Base-by-base conservation (phyloP, 2,797 vertebrate genomes). In the Smutsia gigantea region DNA sequence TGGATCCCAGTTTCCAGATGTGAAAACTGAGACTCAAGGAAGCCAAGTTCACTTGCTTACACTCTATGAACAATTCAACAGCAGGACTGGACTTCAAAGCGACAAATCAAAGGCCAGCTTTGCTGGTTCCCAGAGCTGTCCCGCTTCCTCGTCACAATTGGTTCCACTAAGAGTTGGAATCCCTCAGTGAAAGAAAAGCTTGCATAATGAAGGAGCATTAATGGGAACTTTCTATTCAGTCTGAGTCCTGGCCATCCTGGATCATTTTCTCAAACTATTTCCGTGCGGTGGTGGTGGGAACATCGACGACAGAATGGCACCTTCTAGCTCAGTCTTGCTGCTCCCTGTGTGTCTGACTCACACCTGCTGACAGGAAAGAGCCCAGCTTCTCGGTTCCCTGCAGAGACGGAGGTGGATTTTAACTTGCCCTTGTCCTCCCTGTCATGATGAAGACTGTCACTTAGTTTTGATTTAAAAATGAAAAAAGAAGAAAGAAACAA, bases 211-310 rank as follows among this genome's bases (percentile, higher is more conserved):
- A 81, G 84, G 71, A 23, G 68, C 72, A 34, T 96, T 93, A 89
- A 14, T 31, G 27, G 90, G 63, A 85, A 78, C 88, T 69, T 63
- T 93, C 92, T 93, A 96, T 97, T 97, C 97, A 91, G 93, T 42
- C 82, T 69, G 86, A 82, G 93, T 97, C 83, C 96, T 53, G 21
- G 77, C 86, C n/a, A 95, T 95, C 74, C 74, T 14, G 94, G 93
- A 94, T 96, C 95, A 66, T 97, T 97, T 97, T 98, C 97, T 93
- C 82, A 79, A 95, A 92, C 95, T 92, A 86, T 97, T 97, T 93
- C 95, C 74, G 88, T 92, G 97, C 12, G 0, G 93, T 9, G 68
- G 69, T 93, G 96, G 96, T 87, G 93, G 94, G 96, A 97, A 97
- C 91, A 89, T 23, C 89, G 96, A 91, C 0, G 34, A 87, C 95